phyloP scores from a whole-genome alignment of 2,113 vertebrate species.

The Dicaeum eximium region DNA sequence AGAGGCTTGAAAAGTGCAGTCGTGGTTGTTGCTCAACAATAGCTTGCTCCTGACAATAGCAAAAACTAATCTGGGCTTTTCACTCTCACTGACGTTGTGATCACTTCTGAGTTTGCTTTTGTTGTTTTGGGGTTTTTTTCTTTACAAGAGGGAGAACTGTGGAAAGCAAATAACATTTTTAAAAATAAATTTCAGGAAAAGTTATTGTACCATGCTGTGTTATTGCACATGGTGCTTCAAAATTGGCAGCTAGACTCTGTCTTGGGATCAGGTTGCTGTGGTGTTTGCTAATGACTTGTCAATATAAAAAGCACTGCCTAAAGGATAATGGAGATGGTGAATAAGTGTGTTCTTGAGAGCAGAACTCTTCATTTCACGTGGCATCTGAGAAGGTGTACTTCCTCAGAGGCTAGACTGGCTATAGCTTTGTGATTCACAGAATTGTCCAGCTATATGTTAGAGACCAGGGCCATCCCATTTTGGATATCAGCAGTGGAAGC shows the following conservation, averaged over 20 bases:
- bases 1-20: slow-evolving; percentile 5
- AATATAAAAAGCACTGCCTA: neutral
- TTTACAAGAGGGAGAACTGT: neutral
- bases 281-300: neutral
- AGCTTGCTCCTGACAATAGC: neutral
- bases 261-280: neutral
- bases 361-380: neutral
- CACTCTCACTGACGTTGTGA: neutral
- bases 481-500: neutral
- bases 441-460: neutral
- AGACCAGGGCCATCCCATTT: neutral
- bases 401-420: neutral
- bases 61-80: slow-evolving; percentile 17
- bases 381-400: neutral
- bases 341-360: neutral
- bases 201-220: neutral
- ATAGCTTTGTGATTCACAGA: neutral
- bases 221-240: neutral
- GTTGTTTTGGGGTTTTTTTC: neutral
- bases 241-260: neutral
- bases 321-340: slow-evolving; percentile 19
- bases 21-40: neutral
- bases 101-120: neutral
- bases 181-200: slow-evolving; percentile 16
- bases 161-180: neutral